Percentiles rank a stretch among this genome's conserved stretches.
These are phyloP conservation scores for Corapipo altera DNA, from an alignment of 2,113 vertebrate species.

Conservation along the genomic window DNA sequence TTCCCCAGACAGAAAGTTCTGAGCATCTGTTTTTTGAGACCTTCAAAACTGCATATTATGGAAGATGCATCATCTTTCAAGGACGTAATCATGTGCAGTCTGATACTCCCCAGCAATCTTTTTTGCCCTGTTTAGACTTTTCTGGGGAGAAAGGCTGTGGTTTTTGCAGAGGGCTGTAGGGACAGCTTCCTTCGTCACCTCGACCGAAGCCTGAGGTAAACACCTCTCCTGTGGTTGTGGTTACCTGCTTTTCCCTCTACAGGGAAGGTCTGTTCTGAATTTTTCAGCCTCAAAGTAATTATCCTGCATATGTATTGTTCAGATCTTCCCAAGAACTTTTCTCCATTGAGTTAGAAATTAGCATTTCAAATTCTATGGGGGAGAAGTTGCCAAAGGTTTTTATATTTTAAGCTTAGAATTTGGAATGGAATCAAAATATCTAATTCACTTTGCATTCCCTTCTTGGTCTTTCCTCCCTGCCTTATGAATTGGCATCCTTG, in stretches of 20 bases:
- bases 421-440: slow-evolving; percentile 35
- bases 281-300: background rate
- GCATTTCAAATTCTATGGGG: slow-evolving; percentile 41
- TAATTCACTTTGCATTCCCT: slow-evolving; percentile 14
- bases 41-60: background rate
- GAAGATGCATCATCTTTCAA: background rate
- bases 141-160: background rate
- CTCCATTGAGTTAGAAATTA: slow-evolving; percentile 42
- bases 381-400: slow-evolving; percentile 25
- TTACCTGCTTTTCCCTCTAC: background rate
- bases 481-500: slow-evolving; percentile 7
- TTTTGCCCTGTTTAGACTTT: background rate
- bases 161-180: background rate
- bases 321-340: background rate
- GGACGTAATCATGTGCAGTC: background rate
- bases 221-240: background rate
- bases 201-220: background rate
- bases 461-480: background rate
- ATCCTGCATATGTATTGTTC: background rate
- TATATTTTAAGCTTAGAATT: slow-evolving; percentile 43
- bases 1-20: background rate
- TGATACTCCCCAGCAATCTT: background rate
- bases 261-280: background rate
- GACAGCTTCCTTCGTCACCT: background rate
- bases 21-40: background rate